Percentiles rank a stretch among this genome's conserved stretches.
Evolutionary conservation across 2,888 invertebrate genomes (phyloP).

Genomic region (Caenorhabditis parvicauda): DNA sequence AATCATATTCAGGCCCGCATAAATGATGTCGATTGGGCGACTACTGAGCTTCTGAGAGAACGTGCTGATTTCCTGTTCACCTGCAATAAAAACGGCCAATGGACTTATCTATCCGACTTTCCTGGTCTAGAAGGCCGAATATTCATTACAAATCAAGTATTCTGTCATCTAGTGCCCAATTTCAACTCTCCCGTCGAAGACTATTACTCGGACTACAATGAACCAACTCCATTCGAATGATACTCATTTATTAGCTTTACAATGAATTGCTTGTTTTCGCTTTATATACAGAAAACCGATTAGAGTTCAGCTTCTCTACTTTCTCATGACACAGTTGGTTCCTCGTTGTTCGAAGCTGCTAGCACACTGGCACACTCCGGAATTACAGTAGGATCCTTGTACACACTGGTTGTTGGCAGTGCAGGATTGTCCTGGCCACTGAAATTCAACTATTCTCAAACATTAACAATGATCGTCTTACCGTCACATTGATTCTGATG

Average conservation of each 20-base stretch:
- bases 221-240: constrained; percentile 6
- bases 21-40: constrained; percentile 24
- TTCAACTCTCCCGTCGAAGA: constrained; percentile 6
- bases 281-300: not conserved
- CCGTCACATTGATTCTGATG: constrained; percentile 34
- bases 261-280: not conserved
- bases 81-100: constrained; percentile 18
- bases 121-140: constrained; percentile 20
- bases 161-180: constrained; percentile 23
- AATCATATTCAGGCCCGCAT: constrained; percentile 18
- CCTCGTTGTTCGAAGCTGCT: constrained; percentile 36
- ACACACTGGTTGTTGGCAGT: constrained; percentile 21
- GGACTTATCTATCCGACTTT: constrained; percentile 29
- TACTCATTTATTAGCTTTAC: constrained; percentile 1
- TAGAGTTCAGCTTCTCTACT: constrained; percentile 6
- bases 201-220: not conserved
- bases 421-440: constrained; percentile 28
- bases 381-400: constrained; percentile 23
- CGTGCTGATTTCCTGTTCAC: constrained; percentile 12
- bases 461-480: constrained; percentile 2
- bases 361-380: constrained; percentile 30
- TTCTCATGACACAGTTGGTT: constrained; percentile 32
- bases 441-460: not conserved
- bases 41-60: constrained; percentile 15
- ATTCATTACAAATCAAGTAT: constrained; percentile 24